Evolutionary conservation across 1,140 invertebrate species (phyloP).

Genomic region (Trichomalopsis sarcophagae): DNA sequence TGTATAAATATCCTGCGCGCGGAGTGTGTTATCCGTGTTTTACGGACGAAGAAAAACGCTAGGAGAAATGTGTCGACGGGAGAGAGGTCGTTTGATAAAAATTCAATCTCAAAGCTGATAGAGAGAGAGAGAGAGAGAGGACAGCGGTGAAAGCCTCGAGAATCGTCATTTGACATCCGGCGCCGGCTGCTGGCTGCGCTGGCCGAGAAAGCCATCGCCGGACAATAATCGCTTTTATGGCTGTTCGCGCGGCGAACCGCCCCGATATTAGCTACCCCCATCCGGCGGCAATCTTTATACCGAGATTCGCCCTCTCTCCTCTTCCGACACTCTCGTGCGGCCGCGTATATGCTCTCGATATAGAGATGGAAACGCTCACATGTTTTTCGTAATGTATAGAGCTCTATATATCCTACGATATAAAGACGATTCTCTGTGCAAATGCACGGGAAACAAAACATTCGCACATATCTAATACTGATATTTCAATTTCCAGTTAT

Average conservation of each 20-base stretch:
- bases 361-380: too few species aligned
- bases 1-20: too few species aligned
- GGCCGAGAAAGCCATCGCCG: constrained; percentile 66
- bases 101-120: constrained; percentile 37
- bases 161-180: constrained; percentile 64
- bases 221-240: constrained; percentile 71
- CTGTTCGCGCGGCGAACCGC: constrained; percentile 65
- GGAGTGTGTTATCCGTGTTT: too few species aligned
- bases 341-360: too few species aligned
- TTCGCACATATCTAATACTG: not conserved
- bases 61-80: too few species aligned
- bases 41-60: too few species aligned
- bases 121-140: not conserved
- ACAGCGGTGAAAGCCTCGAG: constrained; percentile 13
- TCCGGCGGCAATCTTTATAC: constrained; percentile 47
- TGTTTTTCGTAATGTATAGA: not conserved
- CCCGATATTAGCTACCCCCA: constrained; percentile 63
- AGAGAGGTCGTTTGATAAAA: constrained; percentile 35
- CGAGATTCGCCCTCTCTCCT: constrained; percentile 17
- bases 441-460: not conserved
- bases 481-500: constrained; percentile 44
- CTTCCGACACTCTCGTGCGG: not conserved
- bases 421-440: too few species aligned
- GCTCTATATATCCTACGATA: too few species aligned
- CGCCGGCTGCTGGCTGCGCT: constrained; percentile 56